phyloP scores from a whole-genome alignment of 2,797 vertebrate species.

The Bradypodion ventrale region DNA sequence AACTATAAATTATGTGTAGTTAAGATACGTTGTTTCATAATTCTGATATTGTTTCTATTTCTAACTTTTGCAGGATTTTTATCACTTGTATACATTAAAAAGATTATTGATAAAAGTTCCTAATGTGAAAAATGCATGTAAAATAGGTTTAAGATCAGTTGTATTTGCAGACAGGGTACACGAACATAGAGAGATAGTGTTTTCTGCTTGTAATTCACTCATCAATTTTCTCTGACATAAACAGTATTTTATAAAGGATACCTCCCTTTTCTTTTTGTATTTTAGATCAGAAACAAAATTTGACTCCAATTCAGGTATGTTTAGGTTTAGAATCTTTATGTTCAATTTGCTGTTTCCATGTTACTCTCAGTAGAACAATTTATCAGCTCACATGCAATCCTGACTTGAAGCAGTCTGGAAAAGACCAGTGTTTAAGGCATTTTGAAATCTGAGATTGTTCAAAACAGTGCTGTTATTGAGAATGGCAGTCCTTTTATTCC shows the following conservation, averaged over 20 bases:
- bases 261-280: slow-evolving; percentile 45
- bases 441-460: slow-evolving; percentile 63
- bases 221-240: slow-evolving; percentile 50
- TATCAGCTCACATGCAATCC: slow-evolving; percentile 72
- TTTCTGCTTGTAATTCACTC: slow-evolving; percentile 42
- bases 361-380: slow-evolving; percentile 75
- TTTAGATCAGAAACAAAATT: slow-evolving; percentile 93
- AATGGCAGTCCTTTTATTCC: slow-evolving; percentile 55
- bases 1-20: not conserved
- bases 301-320: slow-evolving; percentile 96
- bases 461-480: slow-evolving; percentile 56
- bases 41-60: not conserved
- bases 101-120: not conserved
- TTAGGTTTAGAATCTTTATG: slow-evolving; percentile 73
- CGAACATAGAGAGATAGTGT: slow-evolving; percentile 22
- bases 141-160: slow-evolving; percentile 38
- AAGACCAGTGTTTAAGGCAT: slow-evolving; percentile 69
- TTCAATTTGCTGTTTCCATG: slow-evolving; percentile 67
- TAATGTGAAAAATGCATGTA: slow-evolving; percentile 8
- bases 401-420: slow-evolving; percentile 75
- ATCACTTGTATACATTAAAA: slow-evolving; percentile 9
- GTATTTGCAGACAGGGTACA: slow-evolving; percentile 36
- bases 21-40: not conserved
- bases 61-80: not conserved
- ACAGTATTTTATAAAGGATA: slow-evolving; percentile 50